A percentile compares a stretch with the other conserved stretches of the same genome.
Evolutionary conservation across 2,888 invertebrate genomes (phyloP).

Genomic region (Byasa hedistus): DNA sequence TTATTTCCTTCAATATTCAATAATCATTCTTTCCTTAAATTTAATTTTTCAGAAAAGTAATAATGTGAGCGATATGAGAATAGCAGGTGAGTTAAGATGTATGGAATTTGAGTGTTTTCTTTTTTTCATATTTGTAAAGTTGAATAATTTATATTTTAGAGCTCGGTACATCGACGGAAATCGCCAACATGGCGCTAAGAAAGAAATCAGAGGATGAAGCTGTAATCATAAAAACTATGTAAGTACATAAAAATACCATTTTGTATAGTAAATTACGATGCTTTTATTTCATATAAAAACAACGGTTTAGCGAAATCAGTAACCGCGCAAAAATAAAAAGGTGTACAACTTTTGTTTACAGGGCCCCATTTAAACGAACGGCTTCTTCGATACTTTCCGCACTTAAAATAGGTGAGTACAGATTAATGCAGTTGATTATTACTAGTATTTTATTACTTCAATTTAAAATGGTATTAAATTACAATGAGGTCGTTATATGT

Average conservation of each 20-base stretch:
- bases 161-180: constrained; percentile 62
- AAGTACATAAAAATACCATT: constrained; percentile 33
- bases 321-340: too few species aligned
- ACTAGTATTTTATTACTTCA: background rate
- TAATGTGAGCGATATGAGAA: constrained; percentile 53
- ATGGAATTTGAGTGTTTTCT: background rate
- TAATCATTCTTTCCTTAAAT: too few species aligned
- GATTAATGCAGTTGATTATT: background rate
- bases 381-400: constrained; percentile 1
- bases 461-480: background rate
- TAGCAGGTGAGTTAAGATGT: constrained; percentile 46
- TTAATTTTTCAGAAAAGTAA: constrained; percentile 15
- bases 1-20: too few species aligned
- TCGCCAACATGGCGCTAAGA: constrained; percentile 61
- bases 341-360: background rate
- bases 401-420: background rate
- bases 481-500: too few species aligned
- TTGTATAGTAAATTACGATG: too few species aligned
- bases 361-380: background rate
- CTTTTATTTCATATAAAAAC: too few species aligned
- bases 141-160: constrained; percentile 39
- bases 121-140: too few species aligned
- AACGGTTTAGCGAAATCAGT: too few species aligned
- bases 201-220: constrained; percentile 51
- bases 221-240: constrained; percentile 53